Base-by-base conservation (phyloP, 2,113 vertebrate species). In the Mormyrus iriodes region DNA sequence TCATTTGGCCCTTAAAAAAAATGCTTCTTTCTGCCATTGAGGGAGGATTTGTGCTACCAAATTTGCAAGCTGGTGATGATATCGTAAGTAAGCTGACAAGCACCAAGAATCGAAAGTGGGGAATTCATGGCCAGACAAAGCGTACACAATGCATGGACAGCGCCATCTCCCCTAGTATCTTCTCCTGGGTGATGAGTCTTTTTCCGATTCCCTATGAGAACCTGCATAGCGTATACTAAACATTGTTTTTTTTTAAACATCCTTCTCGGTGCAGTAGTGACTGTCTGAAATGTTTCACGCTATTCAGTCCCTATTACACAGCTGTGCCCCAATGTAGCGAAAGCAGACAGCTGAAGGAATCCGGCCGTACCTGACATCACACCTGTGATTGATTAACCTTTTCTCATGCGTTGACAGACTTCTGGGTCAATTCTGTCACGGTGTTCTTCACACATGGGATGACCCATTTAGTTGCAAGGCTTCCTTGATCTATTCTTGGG, bases 311-410 rank as follows among this genome's bases (percentile, higher is more conserved):
- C 44, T 27, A 49, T 48, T 48, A 85, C 83, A 55, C 27, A 31
- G 48, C 85, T 53, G 85, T 86, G 85, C 27, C n/a, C 27, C 48
- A 86, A 17, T 4, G 2, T 13, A 83, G 12, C 0, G 79, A 13
- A 39, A 27, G 21, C 15, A 69, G 21, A 24, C 44, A 21, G 19
- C 27, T 31, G n/a, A 53, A 55, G 85, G 49, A 48, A 53, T 48
- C 44, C 12, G 0, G 3, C 51, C 1, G 31, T 19, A 35, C 13
- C 85, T 8, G 49, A 53, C 85, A 12, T 35, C 85, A 35, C 85
- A 86, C 51, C 85, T 86, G 51, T 86, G 48, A 85, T 51, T 51
- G 46, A 85, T 51, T 21, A 49, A 86, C 49, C 27, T 86, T 86
- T 39, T 7, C 6, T 27, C 21, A 7, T 8, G 31, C 51, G 12